phyloP scores from a whole-genome alignment of 1,140 invertebrate genomes.

The Sitobion miscanthi region DNA sequence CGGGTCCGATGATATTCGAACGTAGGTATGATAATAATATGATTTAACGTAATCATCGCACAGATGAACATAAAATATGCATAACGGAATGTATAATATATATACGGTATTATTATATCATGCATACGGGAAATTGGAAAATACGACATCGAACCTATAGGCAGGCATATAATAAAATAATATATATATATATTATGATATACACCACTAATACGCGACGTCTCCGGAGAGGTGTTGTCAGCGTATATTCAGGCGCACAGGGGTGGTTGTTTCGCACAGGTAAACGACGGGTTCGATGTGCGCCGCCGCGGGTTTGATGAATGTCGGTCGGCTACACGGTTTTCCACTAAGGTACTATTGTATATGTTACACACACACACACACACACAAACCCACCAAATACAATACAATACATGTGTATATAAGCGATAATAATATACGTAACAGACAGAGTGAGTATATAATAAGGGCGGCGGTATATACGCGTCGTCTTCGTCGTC shows the following conservation, averaged over 20 bases:
- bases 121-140: neutral
- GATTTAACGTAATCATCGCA: neutral
- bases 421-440: neutral
- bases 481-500: neutral
- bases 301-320: neutral
- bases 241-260: neutral
- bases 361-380: neutral
- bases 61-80: neutral
- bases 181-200: neutral
- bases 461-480: neutral
- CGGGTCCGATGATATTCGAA: neutral
- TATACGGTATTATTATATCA: neutral
- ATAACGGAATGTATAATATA: no score
- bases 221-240: neutral
- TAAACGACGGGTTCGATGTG: conserved; percentile 4
- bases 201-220: neutral
- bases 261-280: neutral
- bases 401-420: neutral
- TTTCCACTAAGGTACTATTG: conserved; percentile 21
- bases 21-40: neutral
- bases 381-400: neutral
- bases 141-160: neutral
- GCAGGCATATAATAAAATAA: no score
- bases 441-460: neutral
- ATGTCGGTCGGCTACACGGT: conserved; percentile 29